Evolutionary conservation across 2,797 vertebrate species (phyloP).

Genomic region (Sebastes taczanowskii): DNA sequence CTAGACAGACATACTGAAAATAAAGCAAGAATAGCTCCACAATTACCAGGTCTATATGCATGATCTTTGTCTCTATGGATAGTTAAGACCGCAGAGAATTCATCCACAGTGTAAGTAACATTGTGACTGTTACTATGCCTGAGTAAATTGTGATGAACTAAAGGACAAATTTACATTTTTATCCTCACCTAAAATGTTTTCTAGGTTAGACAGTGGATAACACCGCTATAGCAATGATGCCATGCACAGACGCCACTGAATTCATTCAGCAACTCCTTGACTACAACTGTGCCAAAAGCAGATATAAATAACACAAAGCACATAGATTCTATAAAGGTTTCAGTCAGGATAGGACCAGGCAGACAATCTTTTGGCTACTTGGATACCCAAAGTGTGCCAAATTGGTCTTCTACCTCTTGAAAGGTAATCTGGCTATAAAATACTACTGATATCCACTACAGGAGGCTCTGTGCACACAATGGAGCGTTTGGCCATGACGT

Average conservation of each 20-base stretch:
- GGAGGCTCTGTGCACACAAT: too few species aligned
- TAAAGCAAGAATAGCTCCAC: too few species aligned
- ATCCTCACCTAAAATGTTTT: neutral
- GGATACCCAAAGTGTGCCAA: too few species aligned
- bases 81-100: neutral
- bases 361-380: too few species aligned
- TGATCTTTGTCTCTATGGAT: neutral
- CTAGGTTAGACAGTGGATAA: neutral
- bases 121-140: neutral
- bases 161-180: neutral
- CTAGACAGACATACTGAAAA: too few species aligned
- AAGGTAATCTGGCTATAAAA: too few species aligned
- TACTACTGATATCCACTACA: too few species aligned
- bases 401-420: too few species aligned
- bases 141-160: neutral
- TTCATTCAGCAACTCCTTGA: neutral
- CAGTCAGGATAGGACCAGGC: too few species aligned
- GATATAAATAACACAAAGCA: too few species aligned
- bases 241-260: neutral
- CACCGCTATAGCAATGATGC: rapidly evolving
- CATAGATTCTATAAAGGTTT: too few species aligned
- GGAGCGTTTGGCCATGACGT: too few species aligned
- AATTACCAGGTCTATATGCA: neutral
- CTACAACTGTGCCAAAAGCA: neutral
- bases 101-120: neutral